These are phyloP conservation scores for Atethmia centrago DNA, from an alignment of 2,888 invertebrate species.

Conservation along the genomic window DNA sequence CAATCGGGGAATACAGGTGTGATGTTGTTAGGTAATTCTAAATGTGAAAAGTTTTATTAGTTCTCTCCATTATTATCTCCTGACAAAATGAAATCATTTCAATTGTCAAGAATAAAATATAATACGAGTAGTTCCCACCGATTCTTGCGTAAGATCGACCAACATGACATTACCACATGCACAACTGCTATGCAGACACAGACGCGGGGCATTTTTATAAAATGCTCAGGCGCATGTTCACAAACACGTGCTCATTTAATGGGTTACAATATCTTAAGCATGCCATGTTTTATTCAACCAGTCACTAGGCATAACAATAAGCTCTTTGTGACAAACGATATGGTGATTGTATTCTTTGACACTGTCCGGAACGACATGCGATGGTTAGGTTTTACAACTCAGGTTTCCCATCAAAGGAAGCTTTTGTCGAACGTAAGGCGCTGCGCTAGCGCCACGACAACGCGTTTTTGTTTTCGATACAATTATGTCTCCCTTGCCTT, in stretches of 20 bases:
- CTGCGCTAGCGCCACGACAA: neutral
- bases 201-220: conserved; percentile 50
- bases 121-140: conserved; percentile 29
- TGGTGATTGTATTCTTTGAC: conserved; percentile 17
- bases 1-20: too few relatives aligned
- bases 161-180: conserved; percentile 23
- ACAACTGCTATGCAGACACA: conserved; percentile 30
- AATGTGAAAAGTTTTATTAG: neutral
- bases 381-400: too few relatives aligned
- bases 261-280: conserved; percentile 37
- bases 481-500: neutral
- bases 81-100: conserved; percentile 12
- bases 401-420: neutral
- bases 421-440: neutral
- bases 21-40: too few relatives aligned
- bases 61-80: conserved; percentile 6
- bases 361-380: neutral
- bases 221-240: conserved; percentile 43
- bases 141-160: conserved; percentile 31
- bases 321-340: conserved; percentile 30
- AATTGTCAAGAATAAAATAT: conserved; percentile 4
- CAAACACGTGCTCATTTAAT: conserved; percentile 57
- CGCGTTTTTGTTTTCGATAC: neutral
- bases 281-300: conserved; percentile 68
- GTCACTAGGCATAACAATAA: conserved; percentile 39